Base-by-base conservation (phyloP, 2,888 invertebrate genomes). In the Prosopocoilus inquinatus region DNA sequence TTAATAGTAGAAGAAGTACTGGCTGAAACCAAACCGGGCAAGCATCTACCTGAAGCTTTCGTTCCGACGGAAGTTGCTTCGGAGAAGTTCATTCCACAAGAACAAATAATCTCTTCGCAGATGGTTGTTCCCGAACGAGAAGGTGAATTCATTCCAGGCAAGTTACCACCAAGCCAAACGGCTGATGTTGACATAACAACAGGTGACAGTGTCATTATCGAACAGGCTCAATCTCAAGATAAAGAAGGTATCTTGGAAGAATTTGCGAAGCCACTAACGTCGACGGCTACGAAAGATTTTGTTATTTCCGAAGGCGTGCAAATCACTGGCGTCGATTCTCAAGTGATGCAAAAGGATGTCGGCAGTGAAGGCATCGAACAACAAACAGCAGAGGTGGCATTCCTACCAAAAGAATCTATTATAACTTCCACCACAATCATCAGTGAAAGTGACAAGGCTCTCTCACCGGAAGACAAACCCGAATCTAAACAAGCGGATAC, bases 1-100 rank as follows among this genome's bases (percentile, higher is more conserved):
- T 48, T 89, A 53, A 78, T 84, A 65, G 79, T 90, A 3, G 86
- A 84, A 52, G 88, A 90, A 79, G 82, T 86, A 20, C 80, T 85
- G 64, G 77, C 86, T 2, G 86, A 87, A 77, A 84, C 85, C 55
- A 88, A 87, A 71, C 87, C 89, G 7, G 87, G 86, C 9, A 90
- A 90, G 77, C 89, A 89, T 70, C 85, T 89, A 70, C 90, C 90
- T 2, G 89, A 90, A 75, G 75, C 88, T 47, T 87, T 90, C 69
- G 90, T 90, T 1, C 87, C 90, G 0, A 90, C 90, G 2, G 90
- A 91, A 82, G 81, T 84, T 8, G 91, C 90, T 2, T 83, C 81
- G 16, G 80, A 84, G 72, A 81, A 83, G 54, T 75, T 90, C 0
- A 78, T 86, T 32, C 79, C 87, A 9, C 87, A 87, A 61, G 86